Conservation (phyloP, 2,113 vertebrate genomes). For the Dromas ardeola region DNA sequence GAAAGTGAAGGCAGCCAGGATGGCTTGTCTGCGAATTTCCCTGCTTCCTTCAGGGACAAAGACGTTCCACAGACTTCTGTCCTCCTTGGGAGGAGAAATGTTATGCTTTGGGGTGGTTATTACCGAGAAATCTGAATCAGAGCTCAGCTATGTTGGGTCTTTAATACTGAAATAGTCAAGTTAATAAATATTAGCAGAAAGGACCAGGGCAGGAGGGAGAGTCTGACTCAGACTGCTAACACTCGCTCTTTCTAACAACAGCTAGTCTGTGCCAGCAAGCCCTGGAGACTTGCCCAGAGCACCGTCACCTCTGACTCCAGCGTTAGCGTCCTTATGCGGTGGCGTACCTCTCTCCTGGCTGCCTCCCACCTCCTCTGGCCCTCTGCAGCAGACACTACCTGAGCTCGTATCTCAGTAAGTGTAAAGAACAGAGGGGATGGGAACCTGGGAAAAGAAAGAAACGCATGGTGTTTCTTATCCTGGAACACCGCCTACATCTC, state of each 20-base stretch:
- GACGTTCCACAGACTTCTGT: not conserved
- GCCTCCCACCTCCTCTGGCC: not conserved
- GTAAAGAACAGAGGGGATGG: not conserved
- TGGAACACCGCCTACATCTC: not conserved
- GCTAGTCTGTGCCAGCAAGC: not conserved
- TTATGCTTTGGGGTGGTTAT: constrained; percentile 34
- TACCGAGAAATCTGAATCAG: constrained; percentile 47
- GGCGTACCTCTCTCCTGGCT: not conserved
- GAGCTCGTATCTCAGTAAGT: not conserved
- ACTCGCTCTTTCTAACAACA: constrained; percentile 49
- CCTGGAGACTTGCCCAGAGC: constrained; percentile 1
- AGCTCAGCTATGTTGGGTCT: not conserved
- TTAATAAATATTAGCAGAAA: constrained; percentile 32
- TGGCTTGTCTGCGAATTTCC: not conserved
- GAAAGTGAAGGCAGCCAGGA: not conserved
- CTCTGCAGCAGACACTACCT: not conserved
- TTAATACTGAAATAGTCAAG: not conserved
- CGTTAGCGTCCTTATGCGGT: rapidly evolving
- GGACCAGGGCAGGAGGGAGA: not conserved
- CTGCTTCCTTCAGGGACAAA: not conserved
- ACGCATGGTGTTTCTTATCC: not conserved
- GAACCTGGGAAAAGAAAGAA: not conserved
- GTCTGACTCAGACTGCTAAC: not conserved
- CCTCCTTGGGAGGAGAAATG: constrained; percentile 17
- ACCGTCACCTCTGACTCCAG: not conserved